Evolutionary conservation across 2,113 vertebrate genomes (phyloP).

Genomic region (Boulengerochromis microlepis): DNA sequence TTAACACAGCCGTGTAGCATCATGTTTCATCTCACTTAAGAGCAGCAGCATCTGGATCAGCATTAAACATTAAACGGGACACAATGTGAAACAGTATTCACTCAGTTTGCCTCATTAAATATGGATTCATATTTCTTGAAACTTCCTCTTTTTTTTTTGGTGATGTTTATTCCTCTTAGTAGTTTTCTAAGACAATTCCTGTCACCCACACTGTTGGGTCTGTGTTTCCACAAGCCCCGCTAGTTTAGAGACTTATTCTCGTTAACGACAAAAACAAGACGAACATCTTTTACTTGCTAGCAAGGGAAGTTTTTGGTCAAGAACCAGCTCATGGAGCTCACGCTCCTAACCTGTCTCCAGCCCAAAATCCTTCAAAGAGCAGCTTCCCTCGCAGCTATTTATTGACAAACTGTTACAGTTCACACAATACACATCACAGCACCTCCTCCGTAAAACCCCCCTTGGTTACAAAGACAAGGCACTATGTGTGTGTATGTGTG

Average conservation of each 20-base stretch:
- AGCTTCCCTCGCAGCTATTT: background rate
- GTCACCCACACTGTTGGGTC: background rate
- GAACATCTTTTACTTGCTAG: background rate
- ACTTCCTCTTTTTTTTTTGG: background rate
- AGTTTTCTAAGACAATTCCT: background rate
- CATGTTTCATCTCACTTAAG: slow-evolving; percentile 63
- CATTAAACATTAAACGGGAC: slow-evolving; percentile 69
- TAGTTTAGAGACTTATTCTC: background rate
- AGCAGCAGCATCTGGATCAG: slow-evolving; percentile 65
- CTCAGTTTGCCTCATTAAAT: slow-evolving; percentile 58
- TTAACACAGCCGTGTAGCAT: slow-evolving; percentile 49
- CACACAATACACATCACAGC: background rate
- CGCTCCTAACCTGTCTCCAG: background rate
- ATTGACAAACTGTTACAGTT: background rate
- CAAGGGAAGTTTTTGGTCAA: background rate
- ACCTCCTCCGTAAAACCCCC: background rate
- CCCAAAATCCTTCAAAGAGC: background rate
- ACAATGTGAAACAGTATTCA: slow-evolving; percentile 42
- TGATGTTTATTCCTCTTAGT: slow-evolving; percentile 1
- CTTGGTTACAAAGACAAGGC: background rate
- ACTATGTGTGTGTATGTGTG: too few relatives aligned
- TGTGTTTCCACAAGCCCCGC: background rate
- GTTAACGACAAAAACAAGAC: background rate
- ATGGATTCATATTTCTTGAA: slow-evolving; percentile 51
- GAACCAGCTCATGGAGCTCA: background rate